Base-by-base conservation (phyloP, 2,113 vertebrate genomes). In the Phaethon lepturus region DNA sequence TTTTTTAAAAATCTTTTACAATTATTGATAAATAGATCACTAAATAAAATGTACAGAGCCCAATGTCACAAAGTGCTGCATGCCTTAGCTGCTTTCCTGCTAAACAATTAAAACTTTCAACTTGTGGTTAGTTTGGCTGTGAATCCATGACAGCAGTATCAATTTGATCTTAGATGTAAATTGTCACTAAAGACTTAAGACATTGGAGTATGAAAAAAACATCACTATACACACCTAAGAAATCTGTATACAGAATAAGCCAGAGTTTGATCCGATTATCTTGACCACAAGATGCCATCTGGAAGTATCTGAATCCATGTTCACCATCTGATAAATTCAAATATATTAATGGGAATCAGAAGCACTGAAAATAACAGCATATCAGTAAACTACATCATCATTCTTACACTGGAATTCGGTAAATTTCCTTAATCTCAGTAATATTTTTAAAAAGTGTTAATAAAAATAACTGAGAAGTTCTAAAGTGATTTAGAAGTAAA, bases 271-370 rank as follows among this genome's bases (percentile, higher is more conserved):
- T 95, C 95, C 96, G 97, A 96, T 98, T 98, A 97, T 99, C 99
- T 97, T 99, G 99, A 95, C 99, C 99, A 95, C 99, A 99, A 76
- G 99, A 99, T 95, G 98, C 98, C 98, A 99, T 97, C 96, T 97
- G 98, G 97, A 99, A 98, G 96, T 91, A 96, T 71, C 91, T 93
- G 67, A 93, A 95, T 92, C 79, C 95, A 83, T 90, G 94, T 62
- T 98, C 89, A 95, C 80, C 95, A 91, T 67, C 99, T 99, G 91
- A 95, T 79, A 91, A 66, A 93, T 58, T 47, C 68, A 85, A 91
- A 92, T 29, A 59, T 44, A 69, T 95, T 79, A 90, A 94, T 42
- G 26, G 52, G 7, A 67, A 78, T 82, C 24, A 74, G 93, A 95
- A 93, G 78, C 68, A 95, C 40, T 44, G 78, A 45, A 81, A 93